These are phyloP conservation scores for Phyllotreta cruciferae DNA, from an alignment of 2,888 invertebrate species.

Conservation along the genomic window DNA sequence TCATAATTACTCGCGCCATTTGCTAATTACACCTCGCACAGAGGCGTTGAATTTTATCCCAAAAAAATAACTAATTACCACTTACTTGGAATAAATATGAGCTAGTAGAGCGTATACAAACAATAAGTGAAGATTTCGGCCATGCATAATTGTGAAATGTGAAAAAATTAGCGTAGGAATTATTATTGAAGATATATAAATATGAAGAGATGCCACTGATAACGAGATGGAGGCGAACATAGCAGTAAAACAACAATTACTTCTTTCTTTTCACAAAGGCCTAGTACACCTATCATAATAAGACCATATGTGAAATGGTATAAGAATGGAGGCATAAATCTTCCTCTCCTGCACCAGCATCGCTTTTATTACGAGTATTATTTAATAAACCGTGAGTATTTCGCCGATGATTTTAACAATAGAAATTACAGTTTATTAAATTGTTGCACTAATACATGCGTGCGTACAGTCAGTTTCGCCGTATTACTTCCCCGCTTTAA, in stretches of 20 bases:
- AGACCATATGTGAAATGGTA: slow-evolving; percentile 14
- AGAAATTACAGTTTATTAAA: slow-evolving; percentile 12
- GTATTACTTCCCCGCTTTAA: slow-evolving; percentile 13
- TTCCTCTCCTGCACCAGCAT: background rate
- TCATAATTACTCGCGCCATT: too few relatives aligned
- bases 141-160: too few relatives aligned
- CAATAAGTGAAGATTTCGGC: too few relatives aligned
- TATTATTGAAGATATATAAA: too few relatives aligned
- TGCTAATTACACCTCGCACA: too few relatives aligned
- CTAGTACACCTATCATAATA: background rate
- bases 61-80: too few relatives aligned
- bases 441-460: slow-evolving; percentile 2
- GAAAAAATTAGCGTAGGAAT: too few relatives aligned
- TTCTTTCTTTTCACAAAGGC: slow-evolving; percentile 13
- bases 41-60: too few relatives aligned
- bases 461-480: background rate
- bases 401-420: slow-evolving; percentile 5
- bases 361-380: slow-evolving; percentile 10
- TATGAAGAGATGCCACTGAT: slow-evolving; percentile 8
- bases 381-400: slow-evolving; percentile 16
- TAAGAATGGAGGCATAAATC: slow-evolving; percentile 9
- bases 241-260: slow-evolving; percentile 12
- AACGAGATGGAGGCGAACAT: background rate
- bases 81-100: too few relatives aligned
- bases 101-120: too few relatives aligned